Percentiles rank a stretch among this genome's conserved stretches.
Conservation (phyloP, 2,797 vertebrate species). For the Hozukius guyotensis region DNA sequence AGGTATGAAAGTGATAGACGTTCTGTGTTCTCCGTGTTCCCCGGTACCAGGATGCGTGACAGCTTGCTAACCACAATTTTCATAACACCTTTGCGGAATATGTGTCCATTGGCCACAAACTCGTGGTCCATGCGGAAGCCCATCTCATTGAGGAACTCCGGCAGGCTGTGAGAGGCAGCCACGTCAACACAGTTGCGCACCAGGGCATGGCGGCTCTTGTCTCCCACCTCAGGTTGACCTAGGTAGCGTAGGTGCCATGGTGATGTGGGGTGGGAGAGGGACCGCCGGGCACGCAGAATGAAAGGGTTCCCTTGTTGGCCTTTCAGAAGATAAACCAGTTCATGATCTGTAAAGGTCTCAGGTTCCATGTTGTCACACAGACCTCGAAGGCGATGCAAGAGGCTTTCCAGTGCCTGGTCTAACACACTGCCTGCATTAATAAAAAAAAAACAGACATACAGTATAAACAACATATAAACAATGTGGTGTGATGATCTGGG, state of each 20-base stretch:
- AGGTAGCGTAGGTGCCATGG: conserved; percentile 97
- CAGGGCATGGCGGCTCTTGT: conserved; percentile 92
- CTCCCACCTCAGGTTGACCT: conserved; percentile 96
- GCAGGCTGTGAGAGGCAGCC: conserved; percentile 92
- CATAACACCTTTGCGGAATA: conserved; percentile 95
- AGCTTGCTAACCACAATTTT: conserved; percentile 96
- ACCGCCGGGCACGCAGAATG: conserved; percentile 91
- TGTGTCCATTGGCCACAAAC: conserved; percentile 93
- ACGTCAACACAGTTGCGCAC: conserved; percentile 97
- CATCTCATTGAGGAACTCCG: conserved; percentile 96
- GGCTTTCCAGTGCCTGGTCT: conserved; percentile 94
- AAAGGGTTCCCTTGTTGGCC: conserved; percentile 98
- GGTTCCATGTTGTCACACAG: conserved; percentile 98
- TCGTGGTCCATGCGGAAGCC: conserved; percentile 99
- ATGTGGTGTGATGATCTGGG: background rate
- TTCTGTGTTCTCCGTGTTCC: conserved; percentile 94
- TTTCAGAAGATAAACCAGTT: conserved; percentile 96
- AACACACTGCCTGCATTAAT: conserved; percentile 89
- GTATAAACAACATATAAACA: background rate
- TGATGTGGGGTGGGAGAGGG: conserved; percentile 87
- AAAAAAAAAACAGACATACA: background rate
- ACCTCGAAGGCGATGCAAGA: conserved; percentile 93
- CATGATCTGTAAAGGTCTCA: conserved; percentile 93
- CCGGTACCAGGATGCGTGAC: conserved; percentile 91
- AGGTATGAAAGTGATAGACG: conserved; percentile 94